Evolutionary conservation across 2,888 invertebrate species (phyloP).

Genomic region (Halictus ligatus): DNA sequence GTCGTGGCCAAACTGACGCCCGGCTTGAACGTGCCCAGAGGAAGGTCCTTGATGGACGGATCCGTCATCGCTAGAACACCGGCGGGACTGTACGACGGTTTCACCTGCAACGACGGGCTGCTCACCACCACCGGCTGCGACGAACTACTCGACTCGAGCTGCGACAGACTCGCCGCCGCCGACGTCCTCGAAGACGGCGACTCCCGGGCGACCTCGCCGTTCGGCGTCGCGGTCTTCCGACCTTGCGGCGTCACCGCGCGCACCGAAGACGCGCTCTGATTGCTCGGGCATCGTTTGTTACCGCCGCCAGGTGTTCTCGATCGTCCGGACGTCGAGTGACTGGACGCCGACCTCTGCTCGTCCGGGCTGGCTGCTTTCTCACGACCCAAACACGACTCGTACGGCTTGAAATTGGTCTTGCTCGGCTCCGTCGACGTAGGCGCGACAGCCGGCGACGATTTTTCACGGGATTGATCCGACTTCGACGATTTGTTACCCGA

Average conservation of each 20-base stretch:
- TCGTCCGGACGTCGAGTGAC: constrained; percentile 79
- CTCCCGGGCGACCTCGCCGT: constrained; percentile 73
- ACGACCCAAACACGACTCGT: constrained; percentile 88
- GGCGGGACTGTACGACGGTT: constrained; percentile 86
- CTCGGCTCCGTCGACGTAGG: constrained; percentile 44
- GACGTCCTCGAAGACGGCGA: constrained; percentile 83
- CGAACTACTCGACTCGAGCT: constrained; percentile 73
- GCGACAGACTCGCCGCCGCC: constrained; percentile 36
- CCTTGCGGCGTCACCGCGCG: constrained; percentile 86
- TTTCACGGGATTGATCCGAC: constrained; percentile 86
- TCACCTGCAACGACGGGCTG: constrained; percentile 73
- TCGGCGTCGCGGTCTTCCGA: constrained; percentile 87
- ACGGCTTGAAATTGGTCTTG: constrained; percentile 88
- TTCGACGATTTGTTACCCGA: constrained; percentile 85
- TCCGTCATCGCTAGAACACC: constrained; percentile 86
- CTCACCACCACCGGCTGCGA: constrained; percentile 64
- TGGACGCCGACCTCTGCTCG: constrained; percentile 86
- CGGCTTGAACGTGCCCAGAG: constrained; percentile 88
- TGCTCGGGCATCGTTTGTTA: constrained; percentile 88
- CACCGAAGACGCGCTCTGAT: constrained; percentile 91
- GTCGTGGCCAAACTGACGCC: constrained; percentile 77
- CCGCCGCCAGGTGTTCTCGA: constrained; percentile 78
- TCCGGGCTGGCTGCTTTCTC: constrained; percentile 90
- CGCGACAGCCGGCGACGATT: constrained; percentile 82
- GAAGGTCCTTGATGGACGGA: constrained; percentile 88